These are phyloP conservation scores for Esox niger DNA, from an alignment of 2,113 vertebrate genomes.

Conservation along the genomic window DNA sequence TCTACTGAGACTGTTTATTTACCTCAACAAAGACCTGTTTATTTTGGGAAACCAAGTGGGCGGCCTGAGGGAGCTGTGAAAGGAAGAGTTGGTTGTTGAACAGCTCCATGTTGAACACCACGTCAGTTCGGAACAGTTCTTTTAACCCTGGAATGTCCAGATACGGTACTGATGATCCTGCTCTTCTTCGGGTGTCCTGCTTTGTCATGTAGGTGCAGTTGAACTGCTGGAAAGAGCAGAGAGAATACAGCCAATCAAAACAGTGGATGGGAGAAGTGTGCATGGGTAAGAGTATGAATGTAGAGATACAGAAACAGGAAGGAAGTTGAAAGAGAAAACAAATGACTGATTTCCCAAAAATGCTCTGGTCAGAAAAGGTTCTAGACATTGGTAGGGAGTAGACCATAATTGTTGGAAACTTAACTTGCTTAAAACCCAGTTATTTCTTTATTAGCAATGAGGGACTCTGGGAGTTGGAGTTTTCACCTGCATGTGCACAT, in stretches of 20 bases:
- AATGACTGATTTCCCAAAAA: slow-evolving; percentile 14
- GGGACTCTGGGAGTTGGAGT: slow-evolving; percentile 45
- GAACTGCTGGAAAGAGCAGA: slow-evolving; percentile 71
- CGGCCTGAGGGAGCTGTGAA: slow-evolving; percentile 69
- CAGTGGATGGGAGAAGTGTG: background rate
- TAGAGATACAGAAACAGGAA: slow-evolving; percentile 2
- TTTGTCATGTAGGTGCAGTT: slow-evolving; percentile 82
- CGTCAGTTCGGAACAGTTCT: slow-evolving; percentile 67
- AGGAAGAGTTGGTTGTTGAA: slow-evolving; percentile 75
- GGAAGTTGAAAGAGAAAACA: slow-evolving; percentile 21
- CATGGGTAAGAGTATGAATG: background rate
- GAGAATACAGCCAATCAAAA: background rate
- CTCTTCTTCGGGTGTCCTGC: slow-evolving; percentile 14
- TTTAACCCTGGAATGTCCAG: slow-evolving; percentile 18
- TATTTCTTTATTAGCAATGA: slow-evolving; percentile 44
- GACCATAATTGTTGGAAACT: slow-evolving; percentile 17
- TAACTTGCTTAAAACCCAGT: slow-evolving; percentile 19
- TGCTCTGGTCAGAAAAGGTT: slow-evolving; percentile 40
- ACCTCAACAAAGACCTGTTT: slow-evolving; percentile 88
- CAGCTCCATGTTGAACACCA: slow-evolving; percentile 86
- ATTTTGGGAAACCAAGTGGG: slow-evolving; percentile 80
- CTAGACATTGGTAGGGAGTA: slow-evolving; percentile 40
- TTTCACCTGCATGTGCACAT: too few relatives aligned
- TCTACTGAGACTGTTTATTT: too few relatives aligned
- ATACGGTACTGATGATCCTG: background rate